These are phyloP conservation scores for Musca domestica DNA, from an alignment of 1,140 invertebrate species.

Conservation along the genomic window DNA sequence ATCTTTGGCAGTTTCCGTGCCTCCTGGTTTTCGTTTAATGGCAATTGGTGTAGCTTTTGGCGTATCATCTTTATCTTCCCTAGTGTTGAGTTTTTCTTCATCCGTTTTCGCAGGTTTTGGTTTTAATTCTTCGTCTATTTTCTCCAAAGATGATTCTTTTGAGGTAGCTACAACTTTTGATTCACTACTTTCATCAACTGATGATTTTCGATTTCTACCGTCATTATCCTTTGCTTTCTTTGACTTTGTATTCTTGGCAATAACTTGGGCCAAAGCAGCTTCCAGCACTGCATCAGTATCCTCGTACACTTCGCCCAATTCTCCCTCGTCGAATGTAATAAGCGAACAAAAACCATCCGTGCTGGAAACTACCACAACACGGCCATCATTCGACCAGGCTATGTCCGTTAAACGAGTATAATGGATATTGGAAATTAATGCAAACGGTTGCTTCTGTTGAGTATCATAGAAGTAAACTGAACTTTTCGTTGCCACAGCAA, in stretches of 20 bases:
- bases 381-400: constrained; percentile 86
- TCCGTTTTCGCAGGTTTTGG: not conserved
- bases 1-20: not conserved
- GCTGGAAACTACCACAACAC: constrained; percentile 79
- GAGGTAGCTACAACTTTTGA: not conserved
- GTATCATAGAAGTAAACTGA: constrained; percentile 89
- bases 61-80: not conserved
- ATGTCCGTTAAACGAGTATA: constrained; percentile 91
- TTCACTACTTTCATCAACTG: constrained; percentile 32
- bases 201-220: constrained; percentile 30
- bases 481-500: constrained; percentile 86
- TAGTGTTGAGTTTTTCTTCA: not conserved
- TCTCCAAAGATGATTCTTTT: constrained; percentile 2
- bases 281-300: constrained; percentile 43
- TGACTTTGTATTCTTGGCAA: constrained; percentile 9
- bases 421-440: constrained; percentile 86
- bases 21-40: not conserved
- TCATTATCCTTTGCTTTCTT: constrained; percentile 28
- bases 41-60: not conserved
- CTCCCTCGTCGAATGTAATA: constrained; percentile 76
- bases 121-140: constrained; percentile 18
- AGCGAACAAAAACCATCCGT: constrained; percentile 95
- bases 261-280: constrained; percentile 26
- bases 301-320: constrained; percentile 75
- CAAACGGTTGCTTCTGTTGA: constrained; percentile 82